Base-by-base conservation (phyloP, 2,888 invertebrate genomes). In the Spodoptera picta region DNA sequence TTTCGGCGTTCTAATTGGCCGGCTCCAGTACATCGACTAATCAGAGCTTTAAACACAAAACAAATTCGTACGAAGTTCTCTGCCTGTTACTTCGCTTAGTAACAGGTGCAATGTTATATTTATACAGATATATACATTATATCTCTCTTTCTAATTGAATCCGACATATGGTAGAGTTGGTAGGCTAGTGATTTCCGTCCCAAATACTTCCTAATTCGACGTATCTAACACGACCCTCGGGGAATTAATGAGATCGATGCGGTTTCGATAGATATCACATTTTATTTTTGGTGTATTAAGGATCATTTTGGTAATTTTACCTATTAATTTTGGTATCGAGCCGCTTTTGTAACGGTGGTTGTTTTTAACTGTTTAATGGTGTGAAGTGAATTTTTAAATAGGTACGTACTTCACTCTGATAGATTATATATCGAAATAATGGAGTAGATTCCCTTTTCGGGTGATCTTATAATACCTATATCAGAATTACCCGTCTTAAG, bases 151-250 rank as follows among this genome's bases (percentile, higher is more conserved):
- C 23, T 87, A 88, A 90, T 90, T 88, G 87, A 86, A 86, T 90
- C 83, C 88, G 85, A 84, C 91, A 91, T 90, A 85, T 90, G 91
- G 86, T 84, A 83, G 49, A 42, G 31, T 50, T 82, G 76, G 54
- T 76, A 61, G 76, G 79, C 73, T 77, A 80, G 74, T 84, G 88
- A 86, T 87, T 90, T 91, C 91, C 91, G 89, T 86, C 83, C 87
- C 83, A 69, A 83, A 82, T 79, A 79, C 79, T 62, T 80, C 77
- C 82, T 90, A 90, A 91, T 89, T 81, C 80, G 87, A 88, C 89
- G 90, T 90, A 81, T 83, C 89, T 90, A 91, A 91, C 88, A 86
- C 77, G 81, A 81, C 79, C 87, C 84, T 83, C 84, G 82, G 79
- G 73, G 77, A 79, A 73, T 83, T 86, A 86, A 86, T 87, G 84